These are phyloP conservation scores for Saimiri boliviensis DNA, from an alignment of 2,113 vertebrate species.

Conservation along the genomic window DNA sequence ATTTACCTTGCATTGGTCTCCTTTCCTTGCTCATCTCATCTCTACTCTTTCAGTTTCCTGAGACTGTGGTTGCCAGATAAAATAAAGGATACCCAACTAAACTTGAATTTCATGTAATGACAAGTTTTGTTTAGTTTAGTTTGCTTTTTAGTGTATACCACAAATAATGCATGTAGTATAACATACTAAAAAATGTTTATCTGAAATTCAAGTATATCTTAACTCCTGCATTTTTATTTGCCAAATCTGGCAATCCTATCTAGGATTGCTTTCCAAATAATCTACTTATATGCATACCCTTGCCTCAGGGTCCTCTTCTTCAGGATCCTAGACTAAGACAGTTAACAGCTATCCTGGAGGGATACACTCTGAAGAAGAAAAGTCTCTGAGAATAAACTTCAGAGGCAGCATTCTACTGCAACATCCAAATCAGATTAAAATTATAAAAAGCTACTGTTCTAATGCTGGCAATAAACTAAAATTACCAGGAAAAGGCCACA, in stretches of 20 bases:
- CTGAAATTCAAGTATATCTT: background rate
- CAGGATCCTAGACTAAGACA: background rate
- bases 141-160: background rate
- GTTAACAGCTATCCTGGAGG: background rate
- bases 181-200: background rate
- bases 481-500: constrained; percentile 35
- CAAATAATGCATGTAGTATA: background rate
- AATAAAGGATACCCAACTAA: background rate
- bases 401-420: constrained; percentile 1
- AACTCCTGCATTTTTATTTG: constrained; percentile 27
- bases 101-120: constrained; percentile 36
- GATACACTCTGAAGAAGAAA: background rate
- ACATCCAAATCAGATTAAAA: background rate
- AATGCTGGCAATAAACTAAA: background rate
- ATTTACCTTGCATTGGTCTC: background rate
- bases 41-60: background rate
- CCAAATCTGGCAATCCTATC: background rate
- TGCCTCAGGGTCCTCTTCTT: background rate
- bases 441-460: background rate
- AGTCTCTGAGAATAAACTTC: constrained; percentile 8
- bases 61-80: background rate
- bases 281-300: background rate
- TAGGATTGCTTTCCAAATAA: constrained; percentile 12
- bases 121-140: background rate
- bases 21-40: background rate